These are phyloP conservation scores for Brachycybe producta DNA, from an alignment of 2,888 invertebrate genomes.

Conservation along the genomic window DNA sequence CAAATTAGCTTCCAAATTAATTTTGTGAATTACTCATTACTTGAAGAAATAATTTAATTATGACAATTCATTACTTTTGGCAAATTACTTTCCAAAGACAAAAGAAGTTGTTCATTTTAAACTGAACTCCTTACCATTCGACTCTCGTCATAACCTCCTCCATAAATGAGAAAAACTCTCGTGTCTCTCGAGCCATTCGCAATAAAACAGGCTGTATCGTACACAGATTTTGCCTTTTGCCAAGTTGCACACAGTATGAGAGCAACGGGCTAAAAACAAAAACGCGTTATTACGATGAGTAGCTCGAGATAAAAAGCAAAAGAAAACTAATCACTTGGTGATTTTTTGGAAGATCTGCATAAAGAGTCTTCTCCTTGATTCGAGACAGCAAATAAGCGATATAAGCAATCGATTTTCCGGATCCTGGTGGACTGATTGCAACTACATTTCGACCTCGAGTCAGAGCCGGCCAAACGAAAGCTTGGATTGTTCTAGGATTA, in stretches of 20 bases:
- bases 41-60: too few relatives aligned
- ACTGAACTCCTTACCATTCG: not conserved
- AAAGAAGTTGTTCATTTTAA: too few relatives aligned
- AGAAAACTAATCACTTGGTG: too few relatives aligned
- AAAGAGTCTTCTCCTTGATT: not conserved
- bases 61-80: too few relatives aligned
- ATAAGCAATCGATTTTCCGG: constrained; percentile 60
- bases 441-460: constrained; percentile 50
- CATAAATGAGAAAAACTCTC: constrained; percentile 2
- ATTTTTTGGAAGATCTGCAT: too few relatives aligned
- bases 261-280: constrained; percentile 45
- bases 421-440: constrained; percentile 44
- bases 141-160: constrained; percentile 5
- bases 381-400: constrained; percentile 41
- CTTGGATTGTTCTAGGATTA: constrained; percentile 42
- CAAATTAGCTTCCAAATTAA: too few relatives aligned
- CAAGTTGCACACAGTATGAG: constrained; percentile 52
- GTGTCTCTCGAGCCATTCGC: not conserved
- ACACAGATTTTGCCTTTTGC: constrained; percentile 37
- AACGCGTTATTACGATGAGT: constrained; percentile 13
- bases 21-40: too few relatives aligned
- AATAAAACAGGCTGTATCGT: constrained; percentile 19
- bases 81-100: too few relatives aligned
- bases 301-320: constrained; percentile 21
- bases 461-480: constrained; percentile 56